These are phyloP conservation scores for Phaethon lepturus DNA, from an alignment of 2,113 vertebrate genomes.

Conservation along the genomic window DNA sequence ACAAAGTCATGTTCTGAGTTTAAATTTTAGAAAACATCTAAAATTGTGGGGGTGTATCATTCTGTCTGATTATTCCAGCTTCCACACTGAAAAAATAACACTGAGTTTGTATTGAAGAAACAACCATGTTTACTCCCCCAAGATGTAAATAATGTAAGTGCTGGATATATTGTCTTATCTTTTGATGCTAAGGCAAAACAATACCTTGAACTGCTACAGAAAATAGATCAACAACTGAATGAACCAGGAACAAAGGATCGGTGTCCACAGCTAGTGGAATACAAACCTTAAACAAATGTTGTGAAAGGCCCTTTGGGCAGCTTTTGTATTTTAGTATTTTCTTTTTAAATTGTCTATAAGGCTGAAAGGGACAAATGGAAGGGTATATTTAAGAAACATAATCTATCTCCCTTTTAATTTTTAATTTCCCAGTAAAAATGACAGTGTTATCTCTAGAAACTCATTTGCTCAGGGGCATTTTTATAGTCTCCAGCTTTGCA, in stretches of 20 bases:
- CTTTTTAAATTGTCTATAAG: not conserved
- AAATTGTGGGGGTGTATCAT: not conserved
- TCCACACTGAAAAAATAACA: not conserved
- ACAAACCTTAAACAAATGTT: not conserved
- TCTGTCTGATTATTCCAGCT: not conserved
- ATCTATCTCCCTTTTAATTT: slow-evolving; percentile 55
- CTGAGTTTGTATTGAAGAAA: not conserved
- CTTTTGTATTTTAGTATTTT: not conserved
- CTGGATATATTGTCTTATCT: not conserved
- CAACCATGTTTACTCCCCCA: not conserved
- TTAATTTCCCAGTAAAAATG: slow-evolving; percentile 42
- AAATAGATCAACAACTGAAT: not conserved
- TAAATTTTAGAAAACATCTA: not conserved
- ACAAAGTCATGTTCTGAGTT: not conserved
- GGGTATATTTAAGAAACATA: not conserved
- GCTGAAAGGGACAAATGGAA: not conserved
- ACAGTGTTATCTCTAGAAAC: slow-evolving; percentile 32
- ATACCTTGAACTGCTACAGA: not conserved
- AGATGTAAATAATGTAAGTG: not conserved
- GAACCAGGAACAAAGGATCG: not conserved
- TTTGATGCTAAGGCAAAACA: not conserved
- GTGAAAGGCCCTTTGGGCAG: slow-evolving; percentile 4
- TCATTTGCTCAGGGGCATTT: slow-evolving; percentile 44
- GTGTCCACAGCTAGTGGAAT: not conserved
- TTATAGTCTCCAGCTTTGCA: slow-evolving; percentile 44